Conservation (phyloP, 2,113 vertebrate species). For the Phainopepla nitens region DNA sequence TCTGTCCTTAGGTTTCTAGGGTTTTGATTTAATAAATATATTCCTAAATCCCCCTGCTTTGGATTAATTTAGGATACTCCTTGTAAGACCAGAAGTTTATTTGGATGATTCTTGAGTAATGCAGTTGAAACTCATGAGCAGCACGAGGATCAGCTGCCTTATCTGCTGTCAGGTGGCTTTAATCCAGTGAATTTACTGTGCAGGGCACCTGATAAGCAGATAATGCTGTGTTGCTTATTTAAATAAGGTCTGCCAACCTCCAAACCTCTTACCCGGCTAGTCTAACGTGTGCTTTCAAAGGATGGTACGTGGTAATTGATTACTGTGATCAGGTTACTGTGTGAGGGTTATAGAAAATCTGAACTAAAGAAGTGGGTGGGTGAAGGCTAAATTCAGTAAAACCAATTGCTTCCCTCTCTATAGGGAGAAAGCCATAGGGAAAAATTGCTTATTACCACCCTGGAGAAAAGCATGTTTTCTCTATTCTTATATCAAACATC, state of each 20-base stretch:
- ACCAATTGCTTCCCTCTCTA: not conserved
- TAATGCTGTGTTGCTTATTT: not conserved
- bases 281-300: not conserved
- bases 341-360: not conserved
- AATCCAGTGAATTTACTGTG: constrained; percentile 72
- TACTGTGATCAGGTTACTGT: not conserved
- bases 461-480: not conserved
- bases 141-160: constrained; percentile 72
- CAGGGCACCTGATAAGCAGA: constrained; percentile 67
- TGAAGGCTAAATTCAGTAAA: not conserved
- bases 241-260: not conserved
- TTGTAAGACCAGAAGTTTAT: constrained; percentile 49
- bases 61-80: constrained; percentile 56
- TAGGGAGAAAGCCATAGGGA: not conserved
- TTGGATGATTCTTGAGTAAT: constrained; percentile 38
- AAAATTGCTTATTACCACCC: not conserved
- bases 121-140: not conserved
- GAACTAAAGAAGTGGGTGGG: not conserved
- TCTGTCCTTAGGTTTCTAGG: not conserved
- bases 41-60: constrained; percentile 47
- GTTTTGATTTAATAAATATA: constrained; percentile 36
- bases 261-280: not conserved
- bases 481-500: not conserved
- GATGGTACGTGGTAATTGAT: not conserved
- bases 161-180: constrained; percentile 75